Evolutionary conservation across 2,888 invertebrate species (phyloP), one percentile per base, ranked within the genome.

Genomic region (Kuschelorhynchus macadamiae): DNA sequence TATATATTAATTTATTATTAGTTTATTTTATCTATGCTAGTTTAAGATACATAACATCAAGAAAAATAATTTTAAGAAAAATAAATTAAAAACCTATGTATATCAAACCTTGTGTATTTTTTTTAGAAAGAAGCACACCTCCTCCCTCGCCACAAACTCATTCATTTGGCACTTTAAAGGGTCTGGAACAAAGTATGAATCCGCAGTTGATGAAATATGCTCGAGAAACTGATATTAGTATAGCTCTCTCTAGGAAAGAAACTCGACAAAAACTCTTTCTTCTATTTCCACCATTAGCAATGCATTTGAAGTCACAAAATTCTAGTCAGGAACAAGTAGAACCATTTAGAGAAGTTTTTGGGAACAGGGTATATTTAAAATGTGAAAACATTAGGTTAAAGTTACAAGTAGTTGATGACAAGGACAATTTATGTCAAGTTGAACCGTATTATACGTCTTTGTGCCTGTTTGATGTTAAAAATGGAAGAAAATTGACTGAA

Each of bases 381-480:
- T 95, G 95, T 82, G 92, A 95, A 79, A 92, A 91, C 77, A 87
- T 77, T 63, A 91, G 90, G 81, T 94, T 96, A 84, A 90, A 93
- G 72, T 86, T 96, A 73, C 96, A 95, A 86, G 92, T 92, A 64
- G 88, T 92, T 72, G 90, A 91, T 63, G 93, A 92, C 57, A 91
- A 89, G 71, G 92, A 94, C 74, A 86, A 91, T 56, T 80, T 92
- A 61, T 81, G 79, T 76, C 92, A 93, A 86, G 92, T 98, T 57
- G 98, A 98, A 81, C 98, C 98, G 0, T 98, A 98, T 84, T 94
- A 94, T 80, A 92, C 97, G 16, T 91, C 92, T 49, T 84, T 98
- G 74, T 92, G 95, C 62, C 85, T 98, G 41, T 98, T 94, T 83
- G 98, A 98, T 86, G 93, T 93, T 4, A 91, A 92, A 79, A 91